phyloP scores from a whole-genome alignment of 2,797 vertebrate species.

The Anguilla obscura region DNA sequence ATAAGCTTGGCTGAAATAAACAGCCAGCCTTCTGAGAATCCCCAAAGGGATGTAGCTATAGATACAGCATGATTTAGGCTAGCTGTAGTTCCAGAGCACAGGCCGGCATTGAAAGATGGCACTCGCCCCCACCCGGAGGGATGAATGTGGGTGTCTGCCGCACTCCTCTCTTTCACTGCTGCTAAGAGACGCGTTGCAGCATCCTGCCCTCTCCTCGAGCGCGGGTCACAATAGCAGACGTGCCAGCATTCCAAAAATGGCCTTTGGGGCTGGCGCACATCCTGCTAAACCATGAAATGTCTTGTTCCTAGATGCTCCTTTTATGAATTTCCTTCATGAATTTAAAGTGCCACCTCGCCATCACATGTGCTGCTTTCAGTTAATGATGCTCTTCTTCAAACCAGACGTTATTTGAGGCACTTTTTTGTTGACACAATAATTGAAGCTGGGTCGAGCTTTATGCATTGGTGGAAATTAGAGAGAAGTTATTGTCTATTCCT shows the following conservation, averaged over 20 bases:
- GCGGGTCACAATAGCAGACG: neutral
- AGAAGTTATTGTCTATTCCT: neutral
- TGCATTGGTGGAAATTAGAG: neutral
- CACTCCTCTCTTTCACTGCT: neutral
- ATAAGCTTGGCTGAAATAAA: neutral
- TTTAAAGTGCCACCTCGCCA: neutral
- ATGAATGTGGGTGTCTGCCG: neutral
- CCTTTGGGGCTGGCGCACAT: neutral
- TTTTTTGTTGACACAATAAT: neutral
- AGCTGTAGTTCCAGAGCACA: neutral
- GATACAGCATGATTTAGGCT: neutral
- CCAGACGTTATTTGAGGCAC: neutral
- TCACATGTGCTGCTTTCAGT: neutral
- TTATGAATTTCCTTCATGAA: neutral
- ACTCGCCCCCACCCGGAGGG: neutral
- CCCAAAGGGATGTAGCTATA: neutral
- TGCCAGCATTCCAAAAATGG: neutral
- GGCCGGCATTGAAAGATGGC: neutral
- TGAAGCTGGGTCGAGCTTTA: neutral
- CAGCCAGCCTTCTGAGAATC: conserved; percentile 6
- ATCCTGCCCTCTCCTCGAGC: neutral
- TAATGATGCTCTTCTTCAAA: neutral
- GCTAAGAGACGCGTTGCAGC: neutral
- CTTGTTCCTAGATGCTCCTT: neutral
- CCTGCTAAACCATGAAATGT: neutral